Percentiles rank a stretch among this genome's conserved stretches.
phyloP scores from a whole-genome alignment of 2,888 invertebrate species.

The Teleiodes luculella region DNA sequence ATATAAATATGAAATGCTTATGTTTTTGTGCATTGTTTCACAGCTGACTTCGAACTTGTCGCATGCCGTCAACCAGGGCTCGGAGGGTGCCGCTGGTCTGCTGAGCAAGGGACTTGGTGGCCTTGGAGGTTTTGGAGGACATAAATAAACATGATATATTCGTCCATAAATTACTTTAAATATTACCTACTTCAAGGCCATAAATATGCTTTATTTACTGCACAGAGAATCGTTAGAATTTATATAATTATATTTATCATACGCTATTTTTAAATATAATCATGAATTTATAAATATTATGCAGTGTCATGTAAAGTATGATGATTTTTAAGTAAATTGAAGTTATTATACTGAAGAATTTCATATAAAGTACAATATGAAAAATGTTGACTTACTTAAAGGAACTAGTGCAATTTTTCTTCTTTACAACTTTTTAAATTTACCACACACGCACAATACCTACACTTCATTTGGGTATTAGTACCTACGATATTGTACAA shows the following conservation, averaged over 20 bases:
- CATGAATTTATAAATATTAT: no score
- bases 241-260: neutral
- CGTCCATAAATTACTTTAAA: neutral
- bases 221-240: neutral
- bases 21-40: slow-evolving; percentile 21
- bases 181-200: neutral
- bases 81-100: slow-evolving; percentile 64
- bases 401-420: no score
- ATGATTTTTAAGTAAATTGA: no score
- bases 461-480: no score
- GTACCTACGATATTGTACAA: no score
- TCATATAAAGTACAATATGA: no score
- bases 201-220: neutral
- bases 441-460: no score
- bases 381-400: no score
- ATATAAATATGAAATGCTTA: neutral
- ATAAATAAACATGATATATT: slow-evolving; percentile 53
- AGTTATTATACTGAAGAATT: no score
- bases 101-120: slow-evolving; percentile 73
- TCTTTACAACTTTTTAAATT: no score
- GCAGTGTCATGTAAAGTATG: no score
- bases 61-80: slow-evolving; percentile 61
- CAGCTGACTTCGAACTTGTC: slow-evolving; percentile 62
- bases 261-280: no score
- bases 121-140: slow-evolving; percentile 34